Evolutionary conservation across 2,113 vertebrate species (phyloP).

Genomic region (Phylloscopus trochiloides): DNA sequence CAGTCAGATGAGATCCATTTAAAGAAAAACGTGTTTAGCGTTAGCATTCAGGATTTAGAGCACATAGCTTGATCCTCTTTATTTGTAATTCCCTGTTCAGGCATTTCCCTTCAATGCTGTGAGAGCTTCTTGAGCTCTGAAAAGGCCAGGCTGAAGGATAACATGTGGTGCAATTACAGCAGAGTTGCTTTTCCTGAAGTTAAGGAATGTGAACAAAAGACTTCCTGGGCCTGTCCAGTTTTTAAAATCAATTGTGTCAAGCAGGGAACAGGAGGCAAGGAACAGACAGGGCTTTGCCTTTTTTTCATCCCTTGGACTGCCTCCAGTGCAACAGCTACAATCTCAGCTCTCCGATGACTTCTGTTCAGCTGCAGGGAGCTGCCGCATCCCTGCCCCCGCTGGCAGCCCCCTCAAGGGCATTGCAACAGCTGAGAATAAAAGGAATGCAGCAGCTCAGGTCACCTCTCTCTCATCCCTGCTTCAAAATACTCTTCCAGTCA

Average conservation of each 20-base stretch:
- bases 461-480: background rate
- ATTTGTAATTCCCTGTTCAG: conserved; percentile 4
- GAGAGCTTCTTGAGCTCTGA: background rate
- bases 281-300: background rate
- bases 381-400: background rate
- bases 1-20: conserved; percentile 20
- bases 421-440: conserved; percentile 58
- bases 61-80: background rate
- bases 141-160: background rate
- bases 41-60: background rate
- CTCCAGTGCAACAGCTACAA: background rate
- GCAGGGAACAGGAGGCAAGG: background rate
- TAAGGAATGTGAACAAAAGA: background rate
- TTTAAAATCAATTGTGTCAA: background rate
- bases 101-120: background rate
- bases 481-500: conserved; percentile 13
- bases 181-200: background rate
- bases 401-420: background rate
- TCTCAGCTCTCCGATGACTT: background rate
- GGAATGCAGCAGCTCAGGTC: conserved; percentile 37
- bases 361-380: background rate
- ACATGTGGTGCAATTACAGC: background rate
- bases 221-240: background rate
- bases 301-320: background rate
- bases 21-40: background rate